Evolutionary conservation across 2,113 vertebrate species (phyloP).

Genomic region (Rhegmatorhina hoffmannsi): DNA sequence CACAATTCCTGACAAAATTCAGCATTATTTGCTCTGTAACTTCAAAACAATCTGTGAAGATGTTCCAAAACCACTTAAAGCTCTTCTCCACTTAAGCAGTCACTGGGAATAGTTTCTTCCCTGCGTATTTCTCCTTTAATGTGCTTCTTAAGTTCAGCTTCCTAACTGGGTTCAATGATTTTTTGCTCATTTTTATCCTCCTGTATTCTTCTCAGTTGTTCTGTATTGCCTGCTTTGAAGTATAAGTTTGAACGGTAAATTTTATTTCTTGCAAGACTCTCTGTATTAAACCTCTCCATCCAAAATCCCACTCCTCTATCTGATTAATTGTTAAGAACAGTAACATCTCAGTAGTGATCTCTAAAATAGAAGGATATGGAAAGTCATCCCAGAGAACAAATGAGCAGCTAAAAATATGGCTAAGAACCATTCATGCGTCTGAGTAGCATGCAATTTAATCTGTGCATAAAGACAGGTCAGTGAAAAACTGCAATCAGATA

Average conservation of each 20-base stretch:
- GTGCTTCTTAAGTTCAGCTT: background rate
- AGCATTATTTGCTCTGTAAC: background rate
- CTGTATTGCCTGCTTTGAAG: background rate
- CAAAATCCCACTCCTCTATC: background rate
- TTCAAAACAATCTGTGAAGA: background rate
- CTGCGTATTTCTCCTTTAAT: background rate
- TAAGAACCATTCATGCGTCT: background rate
- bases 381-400: background rate
- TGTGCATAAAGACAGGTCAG: background rate
- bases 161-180: background rate
- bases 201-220: background rate
- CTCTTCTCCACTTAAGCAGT: background rate
- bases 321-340: background rate
- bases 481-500: background rate
- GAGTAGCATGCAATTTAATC: background rate
- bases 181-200: background rate
- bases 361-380: background rate
- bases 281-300: background rate
- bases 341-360: background rate
- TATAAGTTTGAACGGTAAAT: background rate
- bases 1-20: background rate
- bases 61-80: conserved; percentile 24
- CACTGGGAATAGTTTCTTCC: background rate
- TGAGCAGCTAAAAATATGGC: background rate
- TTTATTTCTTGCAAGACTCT: background rate